Evolutionary conservation across 2,113 vertebrate genomes (phyloP).

Genomic region (Phocoena phocoena): DNA sequence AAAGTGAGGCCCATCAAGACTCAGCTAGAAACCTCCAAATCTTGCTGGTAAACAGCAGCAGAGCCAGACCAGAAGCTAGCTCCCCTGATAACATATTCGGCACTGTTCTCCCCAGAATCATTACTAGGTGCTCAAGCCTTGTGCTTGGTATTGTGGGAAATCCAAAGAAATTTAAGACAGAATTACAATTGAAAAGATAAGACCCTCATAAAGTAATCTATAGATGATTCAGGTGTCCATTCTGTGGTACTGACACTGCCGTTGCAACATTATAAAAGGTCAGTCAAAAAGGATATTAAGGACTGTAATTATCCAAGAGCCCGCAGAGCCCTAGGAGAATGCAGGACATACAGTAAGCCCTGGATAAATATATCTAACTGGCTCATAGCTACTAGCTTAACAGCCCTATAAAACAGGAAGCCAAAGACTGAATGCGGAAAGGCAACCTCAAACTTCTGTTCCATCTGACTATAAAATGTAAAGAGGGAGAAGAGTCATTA

Average conservation of each 20-base stretch:
- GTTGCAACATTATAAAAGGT: neutral
- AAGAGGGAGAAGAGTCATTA: constrained; percentile 41
- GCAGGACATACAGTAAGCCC: neutral
- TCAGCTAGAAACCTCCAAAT: neutral
- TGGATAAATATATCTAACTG: constrained; percentile 4
- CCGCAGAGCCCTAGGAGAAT: neutral
- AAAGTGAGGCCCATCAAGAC: neutral
- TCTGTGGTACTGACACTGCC: neutral
- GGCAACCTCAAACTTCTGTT: constrained; percentile 38
- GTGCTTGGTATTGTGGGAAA: neutral
- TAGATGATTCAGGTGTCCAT: neutral
- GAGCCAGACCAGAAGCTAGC: neutral
- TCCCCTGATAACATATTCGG: neutral
- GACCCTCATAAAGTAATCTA: neutral
- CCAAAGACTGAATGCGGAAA: constrained; percentile 42
- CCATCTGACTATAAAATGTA: constrained; percentile 41
- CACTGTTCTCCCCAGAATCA: neutral
- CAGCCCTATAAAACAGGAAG: constrained; percentile 28
- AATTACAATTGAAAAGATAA: constrained; percentile 19
- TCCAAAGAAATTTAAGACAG: neutral
- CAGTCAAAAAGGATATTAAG: neutral
- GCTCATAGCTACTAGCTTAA: neutral
- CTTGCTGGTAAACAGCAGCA: neutral
- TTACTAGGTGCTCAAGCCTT: neutral
- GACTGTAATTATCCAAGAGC: neutral